phyloP scores from a whole-genome alignment of 2,113 vertebrate species.

The Motacilla alba region DNA sequence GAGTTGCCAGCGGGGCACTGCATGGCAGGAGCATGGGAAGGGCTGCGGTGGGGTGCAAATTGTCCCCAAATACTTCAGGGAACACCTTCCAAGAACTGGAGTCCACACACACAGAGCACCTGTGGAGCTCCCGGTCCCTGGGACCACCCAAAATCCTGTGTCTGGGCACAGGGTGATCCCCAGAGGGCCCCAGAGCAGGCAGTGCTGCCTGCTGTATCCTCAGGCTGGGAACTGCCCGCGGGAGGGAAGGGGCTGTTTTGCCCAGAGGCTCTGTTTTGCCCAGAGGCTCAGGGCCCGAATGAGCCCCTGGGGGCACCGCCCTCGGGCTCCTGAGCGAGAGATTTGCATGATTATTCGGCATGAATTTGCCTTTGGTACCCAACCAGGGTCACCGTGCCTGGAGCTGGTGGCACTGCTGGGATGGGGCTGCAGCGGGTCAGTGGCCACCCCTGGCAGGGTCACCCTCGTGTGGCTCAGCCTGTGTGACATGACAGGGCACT shows the following conservation, averaged over 20 bases:
- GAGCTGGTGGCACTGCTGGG: no score
- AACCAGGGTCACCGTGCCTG: background rate
- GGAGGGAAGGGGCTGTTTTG: background rate
- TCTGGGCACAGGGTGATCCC: background rate
- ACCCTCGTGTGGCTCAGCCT: background rate
- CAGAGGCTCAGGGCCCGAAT: no score
- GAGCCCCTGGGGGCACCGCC: background rate
- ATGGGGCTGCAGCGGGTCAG: no score
- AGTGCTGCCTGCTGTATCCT: background rate
- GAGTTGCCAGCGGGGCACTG: rapidly evolving
- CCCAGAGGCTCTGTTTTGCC: rapidly evolving
- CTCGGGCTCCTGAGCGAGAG: background rate
- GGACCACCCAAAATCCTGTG: rapidly evolving
- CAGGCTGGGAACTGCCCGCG: background rate
- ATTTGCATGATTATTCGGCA: background rate
- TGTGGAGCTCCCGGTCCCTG: rapidly evolving
- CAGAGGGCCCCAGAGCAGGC: background rate
- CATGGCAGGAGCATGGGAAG: background rate
- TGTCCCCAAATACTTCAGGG: background rate
- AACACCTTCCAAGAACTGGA: background rate
- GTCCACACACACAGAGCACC: background rate
- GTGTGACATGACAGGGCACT: rapidly evolving
- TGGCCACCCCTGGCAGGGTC: no score
- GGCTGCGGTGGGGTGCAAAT: background rate
- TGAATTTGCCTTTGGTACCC: background rate